Evolutionary conservation across 2,113 vertebrate genomes (phyloP), one percentile per base, ranked within the genome.

Genomic region (Bos taurus): DNA sequence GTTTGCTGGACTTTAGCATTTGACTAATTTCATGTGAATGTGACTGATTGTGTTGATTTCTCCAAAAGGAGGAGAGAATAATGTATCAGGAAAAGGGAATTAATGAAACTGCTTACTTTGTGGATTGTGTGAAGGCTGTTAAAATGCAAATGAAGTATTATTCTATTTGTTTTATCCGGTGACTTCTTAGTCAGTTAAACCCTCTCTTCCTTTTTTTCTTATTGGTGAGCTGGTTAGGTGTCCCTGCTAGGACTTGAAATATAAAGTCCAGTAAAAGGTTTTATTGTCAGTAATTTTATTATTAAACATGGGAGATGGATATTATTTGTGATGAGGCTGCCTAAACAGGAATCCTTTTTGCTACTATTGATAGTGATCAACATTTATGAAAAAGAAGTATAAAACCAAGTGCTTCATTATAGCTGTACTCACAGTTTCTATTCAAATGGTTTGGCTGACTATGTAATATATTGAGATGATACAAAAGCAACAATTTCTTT

Each of bases 401-500:
- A 62, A 40, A 82, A 36, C 5, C n/a, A 16, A 12, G 14, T n/a
- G 19, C 54, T 19, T 62, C 46, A 52, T 4, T 30, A 7, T 0
- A 5, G 13, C 28, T 36, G 0, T 56, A 2, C 7, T 28, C 56
- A 5, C 36, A 19, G 1, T 71, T 78, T 92, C 50, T 54, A 0
- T 52, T 67, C 40, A 2, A 12, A 10, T 16, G 57, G 5, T 87
- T n/a, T 19, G 17, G 28, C n/a, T 60, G 56, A 54, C 48, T 33
- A 0, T 48, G 54, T 21, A 14, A 7, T 87, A n/a, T 8, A 13
- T 26, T 88, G 74, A 85, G 36, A 50, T 43, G 26, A 54, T 43
- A 48, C 4, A 4, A 80, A 90, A 89, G 46, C 85, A 64, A 46
- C 9, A 10, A 0, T 80, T 82, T 10, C 52, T 94, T 91, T 91